Evolutionary conservation across 2,797 vertebrate species (phyloP).

Genomic region (Notoglanidium macrostoma): DNA sequence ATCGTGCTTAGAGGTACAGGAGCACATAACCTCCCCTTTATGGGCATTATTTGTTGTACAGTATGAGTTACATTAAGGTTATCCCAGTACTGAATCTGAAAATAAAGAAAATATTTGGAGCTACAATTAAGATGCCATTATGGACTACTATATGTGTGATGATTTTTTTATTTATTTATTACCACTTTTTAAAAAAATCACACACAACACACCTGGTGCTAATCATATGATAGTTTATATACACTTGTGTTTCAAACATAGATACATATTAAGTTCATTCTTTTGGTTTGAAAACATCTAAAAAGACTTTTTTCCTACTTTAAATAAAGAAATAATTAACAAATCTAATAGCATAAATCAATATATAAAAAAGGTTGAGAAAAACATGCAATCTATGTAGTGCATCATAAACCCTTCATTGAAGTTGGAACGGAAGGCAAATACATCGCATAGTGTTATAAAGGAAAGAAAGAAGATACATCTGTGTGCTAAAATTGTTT

Average conservation of each 20-base stretch:
- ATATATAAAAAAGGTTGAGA: slow-evolving; percentile 61
- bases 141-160: not conserved
- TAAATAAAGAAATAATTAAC: slow-evolving; percentile 64
- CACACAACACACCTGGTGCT: slow-evolving; percentile 13
- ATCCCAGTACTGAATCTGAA: not conserved
- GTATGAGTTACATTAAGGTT: slow-evolving; percentile 1
- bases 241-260: slow-evolving; percentile 65
- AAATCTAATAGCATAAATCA: slow-evolving; percentile 69
- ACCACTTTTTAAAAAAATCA: not conserved
- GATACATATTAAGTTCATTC: slow-evolving; percentile 60
- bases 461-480: slow-evolving; percentile 49
- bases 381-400: slow-evolving; percentile 70
- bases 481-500: slow-evolving; percentile 47
- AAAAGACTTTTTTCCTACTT: slow-evolving; percentile 56
- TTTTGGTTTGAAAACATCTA: slow-evolving; percentile 74
- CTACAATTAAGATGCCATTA: not conserved
- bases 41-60: slow-evolving; percentile 25
- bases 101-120: slow-evolving; percentile 10
- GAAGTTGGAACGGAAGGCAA: slow-evolving; percentile 58
- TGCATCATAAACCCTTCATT: slow-evolving; percentile 63
- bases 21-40: not conserved
- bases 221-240: slow-evolving; percentile 70
- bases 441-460: slow-evolving; percentile 52
- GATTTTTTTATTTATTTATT: not conserved
- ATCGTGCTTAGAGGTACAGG: slow-evolving; percentile 9